Conservation (phyloP, 2,797 vertebrate genomes). For the Oreonectes daqikongensis region DNA sequence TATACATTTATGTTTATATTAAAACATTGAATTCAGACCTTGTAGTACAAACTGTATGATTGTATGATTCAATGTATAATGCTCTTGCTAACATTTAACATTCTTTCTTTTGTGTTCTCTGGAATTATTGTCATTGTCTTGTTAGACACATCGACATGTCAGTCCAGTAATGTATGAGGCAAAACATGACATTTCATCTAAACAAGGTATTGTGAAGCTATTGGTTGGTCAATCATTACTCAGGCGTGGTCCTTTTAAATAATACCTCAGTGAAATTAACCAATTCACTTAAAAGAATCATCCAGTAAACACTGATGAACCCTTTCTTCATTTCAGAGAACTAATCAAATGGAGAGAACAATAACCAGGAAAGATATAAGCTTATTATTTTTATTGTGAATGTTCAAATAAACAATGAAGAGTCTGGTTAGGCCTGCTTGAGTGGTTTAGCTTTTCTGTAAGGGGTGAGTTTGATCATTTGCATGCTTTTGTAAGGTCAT, state of each 20-base stretch:
- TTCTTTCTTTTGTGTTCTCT: neutral
- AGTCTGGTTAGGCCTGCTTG: slow-evolving; percentile 21
- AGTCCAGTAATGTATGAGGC: neutral
- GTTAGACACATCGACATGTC: neutral
- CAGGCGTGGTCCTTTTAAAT: slow-evolving; percentile 15
- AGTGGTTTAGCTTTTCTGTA: slow-evolving; percentile 8
- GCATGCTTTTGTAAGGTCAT: slow-evolving; percentile 26
- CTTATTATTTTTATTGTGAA: slow-evolving; percentile 18
- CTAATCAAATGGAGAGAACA: slow-evolving; percentile 21
- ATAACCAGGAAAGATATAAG: slow-evolving; percentile 3
- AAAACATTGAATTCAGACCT: too few species aligned
- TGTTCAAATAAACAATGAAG: neutral
- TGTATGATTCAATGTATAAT: too few species aligned
- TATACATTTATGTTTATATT: too few species aligned
- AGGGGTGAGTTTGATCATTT: slow-evolving; percentile 25
- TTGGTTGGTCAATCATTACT: slow-evolving; percentile 1
- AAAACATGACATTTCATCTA: slow-evolving; percentile 8
- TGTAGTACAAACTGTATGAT: neutral
- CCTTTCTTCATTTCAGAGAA: slow-evolving; percentile 38
- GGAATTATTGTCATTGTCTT: neutral
- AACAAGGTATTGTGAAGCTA: neutral
- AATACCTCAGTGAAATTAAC: neutral
- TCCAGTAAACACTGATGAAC: neutral
- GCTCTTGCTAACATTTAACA: too few species aligned
- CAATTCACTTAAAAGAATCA: neutral